A percentile compares a stretch with the other conserved stretches of the same genome.
Evolutionary conservation across 1,140 invertebrate species (phyloP).

Genomic region (Chrysomallon squamiferum): DNA sequence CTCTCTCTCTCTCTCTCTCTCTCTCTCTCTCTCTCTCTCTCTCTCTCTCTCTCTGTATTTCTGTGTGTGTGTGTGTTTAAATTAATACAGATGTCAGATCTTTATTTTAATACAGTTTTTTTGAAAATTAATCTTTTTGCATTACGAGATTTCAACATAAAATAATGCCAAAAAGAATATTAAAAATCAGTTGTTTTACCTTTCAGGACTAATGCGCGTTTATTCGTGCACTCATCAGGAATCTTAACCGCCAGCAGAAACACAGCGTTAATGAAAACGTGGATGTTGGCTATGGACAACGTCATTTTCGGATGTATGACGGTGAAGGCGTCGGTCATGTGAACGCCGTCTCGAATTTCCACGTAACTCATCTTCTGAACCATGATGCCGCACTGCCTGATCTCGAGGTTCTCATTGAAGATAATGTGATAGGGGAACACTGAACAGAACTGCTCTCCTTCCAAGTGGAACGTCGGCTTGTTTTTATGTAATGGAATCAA

Average conservation of each 20-base stretch:
- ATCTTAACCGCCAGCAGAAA: conserved; percentile 41
- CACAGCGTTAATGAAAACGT: conserved; percentile 47
- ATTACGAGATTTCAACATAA: too few species aligned
- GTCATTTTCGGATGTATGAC: conserved; percentile 61
- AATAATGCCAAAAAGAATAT: background rate
- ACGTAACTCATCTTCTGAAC: conserved; percentile 66
- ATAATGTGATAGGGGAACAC: conserved; percentile 65
- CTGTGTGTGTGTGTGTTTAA: too few species aligned
- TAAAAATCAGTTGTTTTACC: background rate
- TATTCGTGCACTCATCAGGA: background rate
- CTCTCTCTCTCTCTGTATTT: too few species aligned
- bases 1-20: too few species aligned
- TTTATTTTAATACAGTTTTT: too few species aligned
- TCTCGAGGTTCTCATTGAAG: conserved; percentile 55
- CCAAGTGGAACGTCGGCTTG: conserved; percentile 25
- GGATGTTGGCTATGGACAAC: conserved; percentile 57
- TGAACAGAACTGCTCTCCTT: conserved; percentile 38
- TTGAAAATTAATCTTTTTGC: too few species aligned
- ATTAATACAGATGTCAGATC: too few species aligned
- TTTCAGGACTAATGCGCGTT: background rate
- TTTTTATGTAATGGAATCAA: conserved; percentile 18
- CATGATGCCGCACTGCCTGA: conserved; percentile 58
- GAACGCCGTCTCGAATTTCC: conserved; percentile 74
- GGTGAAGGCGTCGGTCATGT: conserved; percentile 41
- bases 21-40: too few species aligned